Evolutionary conservation across 2,888 invertebrate species (phyloP), one percentile per base, ranked within the genome.

Genomic region (Caenorhabditis sp.): DNA sequence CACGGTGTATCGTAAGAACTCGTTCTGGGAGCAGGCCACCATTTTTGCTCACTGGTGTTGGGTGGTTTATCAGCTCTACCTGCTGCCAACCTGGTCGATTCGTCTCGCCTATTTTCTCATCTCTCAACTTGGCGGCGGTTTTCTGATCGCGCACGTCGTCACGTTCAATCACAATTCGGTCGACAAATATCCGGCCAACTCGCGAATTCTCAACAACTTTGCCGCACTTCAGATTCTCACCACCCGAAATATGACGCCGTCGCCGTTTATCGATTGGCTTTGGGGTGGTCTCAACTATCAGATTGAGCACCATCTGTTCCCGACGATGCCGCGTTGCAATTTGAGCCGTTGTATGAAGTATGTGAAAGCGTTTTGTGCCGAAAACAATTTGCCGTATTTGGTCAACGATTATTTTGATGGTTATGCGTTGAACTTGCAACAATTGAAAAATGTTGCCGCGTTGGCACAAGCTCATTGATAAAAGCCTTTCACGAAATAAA

Each of bases 211-310:
- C 49, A 86, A 86, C 80, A 86, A 86, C 74, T 86, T 86, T 62
- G 86, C 85, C 43, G 81, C 81, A 49, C 81, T 86, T n/a, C 84
- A 86, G 72, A 84, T 86, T 59, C 69, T 86, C 27, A 86, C 86
- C 50, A 86, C 86, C 17, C 74, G 86, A 23, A 86, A 86, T 76
- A 86, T 86, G 86, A 78, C 78, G 43, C 84, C 85, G 10, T 82
- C 82, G 8, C 80, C 81, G 49, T 82, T 83, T 67, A 81, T 85
- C 64, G 86, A 86, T 64, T 86, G 86, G 86, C 72, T 86, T 57
- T 86, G 86, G 86, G 86, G 86, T 49, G 86, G 86, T 51, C 74
- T 86, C 27, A 86, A 86, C 75, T 86, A 85, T 53, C 86, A 83
- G 81, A 80, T 86, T 54, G 86, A 86, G 69, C 86, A 86, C 61